These are phyloP conservation scores for Rhinoderma darwinii DNA, from an alignment of 2,113 vertebrate species.

Conservation along the genomic window DNA sequence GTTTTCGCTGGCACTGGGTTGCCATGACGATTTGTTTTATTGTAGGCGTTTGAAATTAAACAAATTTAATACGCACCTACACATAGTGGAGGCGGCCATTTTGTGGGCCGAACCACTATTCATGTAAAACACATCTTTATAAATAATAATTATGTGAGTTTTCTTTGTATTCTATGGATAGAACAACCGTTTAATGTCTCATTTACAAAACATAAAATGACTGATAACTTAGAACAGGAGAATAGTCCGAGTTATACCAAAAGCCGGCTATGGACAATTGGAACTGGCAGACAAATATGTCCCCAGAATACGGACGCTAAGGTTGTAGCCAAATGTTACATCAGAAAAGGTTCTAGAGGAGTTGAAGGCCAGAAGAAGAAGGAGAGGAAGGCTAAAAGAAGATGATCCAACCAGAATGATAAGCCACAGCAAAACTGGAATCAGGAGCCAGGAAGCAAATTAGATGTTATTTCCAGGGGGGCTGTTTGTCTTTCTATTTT, in stretches of 20 bases:
- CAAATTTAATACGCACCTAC: not conserved
- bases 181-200: not conserved
- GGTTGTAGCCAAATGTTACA: too few species aligned
- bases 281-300: too few species aligned
- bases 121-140: not conserved
- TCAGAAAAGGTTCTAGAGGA: too few species aligned
- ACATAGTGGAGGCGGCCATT: constrained; percentile 6
- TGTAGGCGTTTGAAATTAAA: constrained; percentile 9
- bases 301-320: too few species aligned
- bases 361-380: too few species aligned
- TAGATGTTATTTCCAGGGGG: too few species aligned
- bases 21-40: not conserved
- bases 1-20: not conserved
- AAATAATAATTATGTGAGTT: not conserved
- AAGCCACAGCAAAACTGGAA: too few species aligned
- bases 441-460: too few species aligned
- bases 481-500: too few species aligned
- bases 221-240: not conserved
- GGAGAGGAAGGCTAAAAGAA: too few species aligned
- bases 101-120: constrained; percentile 12
- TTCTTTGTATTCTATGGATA: not conserved
- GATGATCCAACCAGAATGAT: too few species aligned
- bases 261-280: not conserved
- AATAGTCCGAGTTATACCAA: not conserved
- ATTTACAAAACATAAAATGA: not conserved